Evolutionary conservation across 1,140 invertebrate species (phyloP).

Genomic region (Drosophila tsacasi): DNA sequence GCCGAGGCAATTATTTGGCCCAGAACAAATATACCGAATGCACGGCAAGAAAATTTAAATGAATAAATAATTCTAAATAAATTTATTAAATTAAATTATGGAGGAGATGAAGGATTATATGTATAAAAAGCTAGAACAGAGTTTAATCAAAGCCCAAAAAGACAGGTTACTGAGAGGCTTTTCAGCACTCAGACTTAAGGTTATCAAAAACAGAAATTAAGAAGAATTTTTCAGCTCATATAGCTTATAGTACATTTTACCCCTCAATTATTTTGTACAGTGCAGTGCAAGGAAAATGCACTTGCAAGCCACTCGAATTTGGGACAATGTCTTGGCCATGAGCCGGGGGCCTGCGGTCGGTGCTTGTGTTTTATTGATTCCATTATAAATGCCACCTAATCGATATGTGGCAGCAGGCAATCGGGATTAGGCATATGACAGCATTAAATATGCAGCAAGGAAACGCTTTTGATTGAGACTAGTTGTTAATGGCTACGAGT

Average conservation of each 20-base stretch:
- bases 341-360: conserved; percentile 17
- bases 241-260: not conserved
- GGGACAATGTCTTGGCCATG: conserved; percentile 29
- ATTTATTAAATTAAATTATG: not conserved
- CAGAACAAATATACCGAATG: conserved; percentile 1
- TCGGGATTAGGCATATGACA: conserved; percentile 34
- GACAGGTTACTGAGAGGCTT: not conserved
- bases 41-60: not conserved
- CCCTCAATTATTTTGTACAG: not conserved
- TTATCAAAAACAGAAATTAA: too few species aligned
- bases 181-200: too few species aligned
- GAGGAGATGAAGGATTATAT: too few species aligned
- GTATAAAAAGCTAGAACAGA: too few species aligned
- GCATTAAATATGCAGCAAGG: conserved; percentile 55
- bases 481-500: conserved; percentile 35
- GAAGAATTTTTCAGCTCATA: too few species aligned
- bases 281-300: conserved; percentile 1
- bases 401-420: conserved; percentile 30
- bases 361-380: conserved; percentile 53
- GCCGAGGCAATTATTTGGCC: conserved; percentile 16
- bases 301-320: conserved; percentile 11
- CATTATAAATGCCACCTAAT: conserved; percentile 56
- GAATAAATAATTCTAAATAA: not conserved
- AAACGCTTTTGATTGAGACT: conserved; percentile 37
- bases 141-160: not conserved